These are phyloP conservation scores for Umimayanthus chanpuru DNA, from an alignment of 92 coral and sea anemone species.

Conservation along the genomic window DNA sequence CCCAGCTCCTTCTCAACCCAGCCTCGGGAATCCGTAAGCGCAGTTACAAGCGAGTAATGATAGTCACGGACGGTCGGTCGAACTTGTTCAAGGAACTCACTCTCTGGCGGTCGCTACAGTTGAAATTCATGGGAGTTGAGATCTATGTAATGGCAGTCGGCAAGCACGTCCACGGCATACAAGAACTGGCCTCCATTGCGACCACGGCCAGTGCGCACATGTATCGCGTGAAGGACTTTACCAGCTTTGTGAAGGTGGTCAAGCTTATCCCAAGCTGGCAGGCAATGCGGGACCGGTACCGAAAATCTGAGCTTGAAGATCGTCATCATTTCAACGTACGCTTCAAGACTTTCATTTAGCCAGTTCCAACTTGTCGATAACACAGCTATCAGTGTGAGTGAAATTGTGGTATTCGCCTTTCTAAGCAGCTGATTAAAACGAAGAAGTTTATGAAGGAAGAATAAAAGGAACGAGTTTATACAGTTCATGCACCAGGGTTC, in stretches of 20 bases:
- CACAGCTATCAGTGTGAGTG: background rate
- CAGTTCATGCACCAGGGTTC: too few species aligned
- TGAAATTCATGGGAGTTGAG: slow-evolving; percentile 38
- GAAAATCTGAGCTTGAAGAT: background rate
- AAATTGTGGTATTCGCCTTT: background rate
- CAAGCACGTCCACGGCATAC: slow-evolving; percentile 30
- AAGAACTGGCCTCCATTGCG: slow-evolving; percentile 29
- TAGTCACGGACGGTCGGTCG: slow-evolving; percentile 25
- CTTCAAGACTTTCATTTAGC: background rate
- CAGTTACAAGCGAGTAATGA: slow-evolving; percentile 27
- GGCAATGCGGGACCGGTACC: background rate
- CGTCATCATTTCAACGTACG: background rate
- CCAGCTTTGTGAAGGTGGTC: slow-evolving; percentile 23
- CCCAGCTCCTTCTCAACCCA: slow-evolving; percentile 26
- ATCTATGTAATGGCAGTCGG: slow-evolving; percentile 26
- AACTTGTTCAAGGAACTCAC: slow-evolving; percentile 20
- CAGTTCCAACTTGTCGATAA: background rate
- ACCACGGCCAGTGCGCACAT: slow-evolving; percentile 10
- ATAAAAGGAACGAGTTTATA: too few species aligned
- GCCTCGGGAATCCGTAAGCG: slow-evolving; percentile 35
- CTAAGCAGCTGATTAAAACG: background rate
- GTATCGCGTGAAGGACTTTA: slow-evolving; percentile 25
- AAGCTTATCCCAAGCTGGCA: slow-evolving; percentile 27
- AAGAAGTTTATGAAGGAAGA: too few species aligned
- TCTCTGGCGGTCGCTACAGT: slow-evolving; percentile 20